These are phyloP conservation scores for Cryptoblepharus egeriae DNA, from an alignment of 2,797 vertebrate species.

Conservation along the genomic window DNA sequence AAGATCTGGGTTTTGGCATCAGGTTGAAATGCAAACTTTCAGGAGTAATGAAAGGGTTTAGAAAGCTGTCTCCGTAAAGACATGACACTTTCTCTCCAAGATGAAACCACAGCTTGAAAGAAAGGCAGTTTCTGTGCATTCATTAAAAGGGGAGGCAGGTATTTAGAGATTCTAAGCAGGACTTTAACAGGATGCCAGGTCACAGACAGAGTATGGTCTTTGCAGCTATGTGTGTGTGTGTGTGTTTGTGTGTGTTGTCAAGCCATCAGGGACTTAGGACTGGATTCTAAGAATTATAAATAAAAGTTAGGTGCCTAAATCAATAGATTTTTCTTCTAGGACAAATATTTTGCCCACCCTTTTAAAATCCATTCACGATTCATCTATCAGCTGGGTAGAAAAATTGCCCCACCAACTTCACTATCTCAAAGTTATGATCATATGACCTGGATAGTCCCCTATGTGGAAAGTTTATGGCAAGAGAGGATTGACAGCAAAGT, in stretches of 20 bases:
- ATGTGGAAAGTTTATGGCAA: not conserved
- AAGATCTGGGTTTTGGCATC: conserved; percentile 24
- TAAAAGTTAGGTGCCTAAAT: not conserved
- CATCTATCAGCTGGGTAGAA: not conserved
- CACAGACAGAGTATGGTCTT: not conserved
- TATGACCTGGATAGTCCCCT: not conserved
- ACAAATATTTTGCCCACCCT: not conserved
- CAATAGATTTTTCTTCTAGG: not conserved
- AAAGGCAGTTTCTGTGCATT: conserved; percentile 5
- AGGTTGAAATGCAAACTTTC: conserved; percentile 20
- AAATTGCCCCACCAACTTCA: not conserved
- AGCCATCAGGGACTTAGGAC: not conserved
- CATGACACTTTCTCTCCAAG: conserved; percentile 35
- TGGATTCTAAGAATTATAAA: not conserved
- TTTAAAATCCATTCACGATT: not conserved
- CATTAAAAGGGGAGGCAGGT: conserved; percentile 51
- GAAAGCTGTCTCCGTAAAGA: not conserved
- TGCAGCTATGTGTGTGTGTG: too few relatives aligned
- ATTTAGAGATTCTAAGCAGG: conserved; percentile 34
- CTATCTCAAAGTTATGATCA: not conserved
- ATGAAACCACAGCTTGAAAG: conserved; percentile 50
- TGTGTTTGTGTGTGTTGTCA: conserved; percentile 15
- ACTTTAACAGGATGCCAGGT: conserved; percentile 19
- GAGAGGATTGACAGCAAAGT: not conserved
- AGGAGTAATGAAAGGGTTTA: conserved; percentile 12